Evolutionary conservation across 2,797 vertebrate species (phyloP), one percentile per base, ranked within the genome.

Genomic region (Syngnathus rostellatus): DNA sequence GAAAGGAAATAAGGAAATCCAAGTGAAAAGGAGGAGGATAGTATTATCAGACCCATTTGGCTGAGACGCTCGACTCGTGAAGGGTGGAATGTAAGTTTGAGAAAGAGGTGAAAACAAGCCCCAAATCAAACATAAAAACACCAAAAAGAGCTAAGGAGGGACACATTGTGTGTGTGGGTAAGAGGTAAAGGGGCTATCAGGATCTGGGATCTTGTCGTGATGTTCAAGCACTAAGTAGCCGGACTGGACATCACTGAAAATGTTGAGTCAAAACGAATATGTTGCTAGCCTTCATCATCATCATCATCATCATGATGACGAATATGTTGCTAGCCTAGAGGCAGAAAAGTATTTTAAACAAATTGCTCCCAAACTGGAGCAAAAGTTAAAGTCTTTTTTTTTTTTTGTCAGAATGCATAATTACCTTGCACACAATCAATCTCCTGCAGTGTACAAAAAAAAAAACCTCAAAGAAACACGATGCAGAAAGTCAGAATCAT

Each of bases 281-380:
- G 69, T 78, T 70, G 62, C 63, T 68, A 76, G 76, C 71, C 72
- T 69, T 23, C 23, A 23, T 23, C 23, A 23, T 23, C 23, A 23
- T 23, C 23, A 23, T 23, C 23, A 23, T 23, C 23, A 23, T 23
- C 23, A 23, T 23, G 1, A 23, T 23, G 23, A 72, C 70, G 75
- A 75, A 81, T 75, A 68, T 66, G 69, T 78, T 70, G 62, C 63
- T 68, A 76, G 76, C 71, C 72, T 69, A 51, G 46, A 50, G 77
- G 78, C 78, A 69, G 9, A 10, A 59, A 67, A 86, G 81, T 45
- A 45, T 12, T 45, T 8, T 10, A 14, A 45, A 45, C 10, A 68
- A 82, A 86, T 79, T 79, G 78, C 82, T 81, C 76, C 72, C 73
- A 68, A 75, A 80, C 68, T 66, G 72, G 37, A 68, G 68, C 77